A percentile compares a stretch with the other conserved stretches of the same genome.
Conservation (phyloP, 2,113 vertebrate species). For the Urocynchramus pylzowi region DNA sequence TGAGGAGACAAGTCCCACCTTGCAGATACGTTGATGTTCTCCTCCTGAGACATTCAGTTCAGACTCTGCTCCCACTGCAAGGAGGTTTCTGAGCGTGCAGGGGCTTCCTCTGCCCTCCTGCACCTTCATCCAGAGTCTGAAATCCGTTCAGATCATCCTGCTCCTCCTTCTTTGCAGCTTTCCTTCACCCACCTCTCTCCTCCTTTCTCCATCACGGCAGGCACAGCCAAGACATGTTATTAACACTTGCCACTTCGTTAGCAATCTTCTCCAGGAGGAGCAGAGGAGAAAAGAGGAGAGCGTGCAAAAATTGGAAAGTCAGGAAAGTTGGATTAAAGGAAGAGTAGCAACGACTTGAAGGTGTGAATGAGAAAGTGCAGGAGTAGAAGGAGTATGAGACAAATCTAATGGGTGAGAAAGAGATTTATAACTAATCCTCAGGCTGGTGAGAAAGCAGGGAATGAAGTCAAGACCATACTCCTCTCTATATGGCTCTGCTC, state of each 20-base stretch:
- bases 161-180: background rate
- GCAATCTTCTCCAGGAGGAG: background rate
- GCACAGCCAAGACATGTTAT: background rate
- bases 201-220: background rate
- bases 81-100: fast-evolving
- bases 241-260: constrained; percentile 1
- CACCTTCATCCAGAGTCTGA: background rate
- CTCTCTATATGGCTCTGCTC: background rate
- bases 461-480: background rate
- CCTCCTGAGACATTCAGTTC: background rate
- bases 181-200: background rate
- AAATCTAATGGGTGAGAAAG: constrained; percentile 32
- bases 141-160: background rate
- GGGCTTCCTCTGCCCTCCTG: background rate
- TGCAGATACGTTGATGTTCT: background rate
- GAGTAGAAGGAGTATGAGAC: background rate
- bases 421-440: constrained; percentile 13
- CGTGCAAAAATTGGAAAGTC: background rate
- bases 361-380: constrained; percentile 38
- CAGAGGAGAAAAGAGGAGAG: background rate
- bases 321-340: background rate
- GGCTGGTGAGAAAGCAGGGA: background rate
- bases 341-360: background rate
- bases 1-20: background rate
- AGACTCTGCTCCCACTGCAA: background rate